Evolutionary conservation across 2,113 vertebrate species (phyloP), one percentile per base, ranked within the genome.

Genomic region (Ochotona curzoniae): DNA sequence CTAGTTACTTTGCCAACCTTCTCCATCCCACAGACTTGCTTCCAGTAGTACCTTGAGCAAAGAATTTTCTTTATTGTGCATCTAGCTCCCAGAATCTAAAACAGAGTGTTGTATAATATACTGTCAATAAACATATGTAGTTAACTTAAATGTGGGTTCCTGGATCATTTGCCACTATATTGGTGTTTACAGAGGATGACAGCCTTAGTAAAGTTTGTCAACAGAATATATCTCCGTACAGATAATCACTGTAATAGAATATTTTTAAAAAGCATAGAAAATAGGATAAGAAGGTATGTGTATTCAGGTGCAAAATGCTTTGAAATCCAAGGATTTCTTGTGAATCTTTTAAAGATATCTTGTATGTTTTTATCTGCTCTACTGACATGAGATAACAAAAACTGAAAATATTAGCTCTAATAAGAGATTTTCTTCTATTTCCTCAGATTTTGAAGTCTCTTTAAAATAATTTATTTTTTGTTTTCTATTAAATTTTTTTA

Each of bases 401-500:
- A 35, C 23, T 74, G 9, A 44, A 89, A 71, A 89, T 63, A 69
- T 47, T 67, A 71, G 13, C 60, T 66, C 54, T 57, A 54, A 83
- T 38, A 21, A 73, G 26, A 10, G 32, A 49, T 23, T 26, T 91
- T 93, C 25, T 84, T 47, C 21, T 28, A 13, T 87, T 78, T 63
- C 23, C 12, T 35, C n/a, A 76, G 26, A 3, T 21, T 73, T 1
- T 66, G 26, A 75, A 93, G 35, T 7, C 14, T 5, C 8, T 80
- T 93, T 80, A 67, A 81, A 83, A 78, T 63, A 35, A 82, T 3
- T 47, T 84, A 87, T 87, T 81, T 80, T 64, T 21, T 32, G 15
- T 49, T 32, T 63, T 35, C 63, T 66, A 2, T 71, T 57, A 85
- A 76, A 66, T 61, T 61, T 71, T 71, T 35, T 73, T 75, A 92